phyloP scores from a whole-genome alignment of 2,113 vertebrate genomes.

The Grus americana region DNA sequence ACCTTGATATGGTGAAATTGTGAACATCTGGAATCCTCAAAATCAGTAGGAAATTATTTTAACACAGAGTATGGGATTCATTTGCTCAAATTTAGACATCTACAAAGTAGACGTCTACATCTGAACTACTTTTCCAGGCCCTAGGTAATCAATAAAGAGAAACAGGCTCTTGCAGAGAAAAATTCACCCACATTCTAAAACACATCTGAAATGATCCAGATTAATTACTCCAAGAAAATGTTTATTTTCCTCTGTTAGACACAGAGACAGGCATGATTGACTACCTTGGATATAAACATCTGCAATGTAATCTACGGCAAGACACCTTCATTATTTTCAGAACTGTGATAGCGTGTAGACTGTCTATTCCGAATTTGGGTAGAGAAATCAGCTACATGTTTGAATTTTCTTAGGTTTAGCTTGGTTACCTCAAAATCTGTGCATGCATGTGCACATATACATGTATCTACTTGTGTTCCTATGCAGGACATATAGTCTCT shows the following conservation, averaged over 20 bases:
- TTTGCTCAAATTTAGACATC: constrained; percentile 33
- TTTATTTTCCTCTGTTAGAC: constrained; percentile 15
- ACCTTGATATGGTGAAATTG: background rate
- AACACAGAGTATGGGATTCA: background rate
- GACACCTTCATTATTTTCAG: background rate
- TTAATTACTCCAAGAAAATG: background rate
- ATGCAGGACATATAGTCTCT: background rate
- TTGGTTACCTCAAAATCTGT: background rate
- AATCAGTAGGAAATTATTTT: constrained; percentile 43
- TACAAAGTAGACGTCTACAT: constrained; percentile 5
- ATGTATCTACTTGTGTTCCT: background rate
- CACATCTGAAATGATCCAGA: background rate
- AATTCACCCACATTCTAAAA: background rate
- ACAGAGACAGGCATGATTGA: background rate
- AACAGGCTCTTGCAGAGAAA: background rate
- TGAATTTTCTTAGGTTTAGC: background rate
- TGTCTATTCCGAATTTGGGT: background rate
- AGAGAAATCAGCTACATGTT: background rate
- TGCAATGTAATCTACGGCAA: background rate
- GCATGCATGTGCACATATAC: background rate
- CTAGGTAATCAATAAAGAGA: constrained; percentile 39
- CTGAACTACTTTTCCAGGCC: constrained; percentile 7
- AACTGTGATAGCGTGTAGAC: background rate
- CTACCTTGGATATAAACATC: background rate
- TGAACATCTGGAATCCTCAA: constrained; percentile 31